A percentile compares a stretch with the other conserved stretches of the same genome.
Evolutionary conservation across 2,113 vertebrate genomes (phyloP).

Genomic region (Tupaia chinensis): DNA sequence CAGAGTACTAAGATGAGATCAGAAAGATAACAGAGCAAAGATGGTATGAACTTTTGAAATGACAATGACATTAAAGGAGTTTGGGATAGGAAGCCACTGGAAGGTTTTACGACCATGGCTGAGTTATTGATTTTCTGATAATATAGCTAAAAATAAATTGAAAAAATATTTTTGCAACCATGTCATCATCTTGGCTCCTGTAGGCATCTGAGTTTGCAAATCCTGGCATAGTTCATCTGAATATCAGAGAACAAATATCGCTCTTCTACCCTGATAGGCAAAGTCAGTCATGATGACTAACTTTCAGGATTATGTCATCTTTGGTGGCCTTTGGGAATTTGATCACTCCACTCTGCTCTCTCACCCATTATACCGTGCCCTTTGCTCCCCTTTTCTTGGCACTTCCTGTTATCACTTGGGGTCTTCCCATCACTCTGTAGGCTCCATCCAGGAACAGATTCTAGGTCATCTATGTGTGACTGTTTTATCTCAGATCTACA

Average conservation of each 20-base stretch:
- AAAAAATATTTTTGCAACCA: background rate
- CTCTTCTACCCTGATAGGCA: background rate
- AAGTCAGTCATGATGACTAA: background rate
- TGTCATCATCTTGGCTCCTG: background rate
- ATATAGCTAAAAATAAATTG: conserved; percentile 24
- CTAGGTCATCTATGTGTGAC: background rate
- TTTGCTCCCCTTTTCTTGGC: background rate
- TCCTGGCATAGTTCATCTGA: background rate
- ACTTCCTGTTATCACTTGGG: background rate
- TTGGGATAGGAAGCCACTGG: background rate
- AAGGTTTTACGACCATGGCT: background rate
- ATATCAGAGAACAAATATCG: background rate
- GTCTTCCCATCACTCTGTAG: background rate
- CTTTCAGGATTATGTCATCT: background rate
- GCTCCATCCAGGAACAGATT: background rate
- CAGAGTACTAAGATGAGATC: background rate
- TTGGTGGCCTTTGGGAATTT: background rate
- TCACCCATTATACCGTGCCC: rapidly evolving
- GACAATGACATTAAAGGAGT: background rate
- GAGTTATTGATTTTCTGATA: background rate
- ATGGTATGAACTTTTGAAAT: background rate
- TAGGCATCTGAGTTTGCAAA: background rate
- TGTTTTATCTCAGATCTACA: background rate
- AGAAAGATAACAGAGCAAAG: background rate
- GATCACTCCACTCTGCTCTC: background rate